These are phyloP conservation scores for Pteruthius melanotis DNA, from an alignment of 2,113 vertebrate species.

Conservation along the genomic window DNA sequence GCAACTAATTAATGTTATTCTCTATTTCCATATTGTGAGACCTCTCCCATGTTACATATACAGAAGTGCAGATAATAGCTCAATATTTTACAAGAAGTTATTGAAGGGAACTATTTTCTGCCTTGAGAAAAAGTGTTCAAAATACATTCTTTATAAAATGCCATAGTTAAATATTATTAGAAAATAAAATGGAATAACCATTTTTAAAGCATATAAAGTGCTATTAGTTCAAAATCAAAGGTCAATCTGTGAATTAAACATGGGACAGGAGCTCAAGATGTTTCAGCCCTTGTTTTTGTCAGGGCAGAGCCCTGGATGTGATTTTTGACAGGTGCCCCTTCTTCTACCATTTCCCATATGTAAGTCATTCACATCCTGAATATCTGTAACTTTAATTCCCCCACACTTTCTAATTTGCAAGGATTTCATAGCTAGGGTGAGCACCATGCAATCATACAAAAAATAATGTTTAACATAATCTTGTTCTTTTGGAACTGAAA, in stretches of 20 bases:
- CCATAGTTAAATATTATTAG: neutral
- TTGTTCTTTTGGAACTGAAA: neutral
- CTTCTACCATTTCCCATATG: neutral
- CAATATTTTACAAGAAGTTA: accelerated
- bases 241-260: neutral
- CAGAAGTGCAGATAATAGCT: neutral
- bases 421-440: neutral
- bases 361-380: neutral
- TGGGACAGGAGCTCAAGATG: neutral
- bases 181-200: neutral
- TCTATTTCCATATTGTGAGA: neutral
- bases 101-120: neutral
- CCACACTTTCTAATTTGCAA: neutral
- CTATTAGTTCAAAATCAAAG: neutral
- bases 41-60: neutral
- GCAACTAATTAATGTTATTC: neutral
- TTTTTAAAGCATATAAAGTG: neutral
- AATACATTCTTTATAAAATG: neutral
- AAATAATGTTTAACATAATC: neutral
- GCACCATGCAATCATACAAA: neutral
- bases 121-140: neutral
- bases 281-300: neutral
- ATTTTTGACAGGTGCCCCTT: neutral
- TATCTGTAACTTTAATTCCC: neutral
- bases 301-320: neutral